Evolutionary conservation across 1,140 invertebrate genomes (phyloP).

Genomic region (Drosophila subpulchrella): DNA sequence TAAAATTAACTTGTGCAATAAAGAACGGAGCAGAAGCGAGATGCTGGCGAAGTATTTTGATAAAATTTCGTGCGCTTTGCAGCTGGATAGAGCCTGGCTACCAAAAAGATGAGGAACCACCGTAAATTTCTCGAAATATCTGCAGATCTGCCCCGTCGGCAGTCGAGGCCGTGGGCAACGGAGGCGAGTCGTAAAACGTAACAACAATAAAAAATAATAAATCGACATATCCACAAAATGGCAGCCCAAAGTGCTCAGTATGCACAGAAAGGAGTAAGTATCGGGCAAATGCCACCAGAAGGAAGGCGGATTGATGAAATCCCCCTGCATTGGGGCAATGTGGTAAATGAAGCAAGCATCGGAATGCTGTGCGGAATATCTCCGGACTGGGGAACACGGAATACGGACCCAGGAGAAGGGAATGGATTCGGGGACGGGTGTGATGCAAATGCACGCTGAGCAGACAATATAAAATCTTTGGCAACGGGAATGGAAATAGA

Average conservation of each 20-base stretch:
- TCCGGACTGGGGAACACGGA: not conserved
- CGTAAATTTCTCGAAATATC: constrained; percentile 64
- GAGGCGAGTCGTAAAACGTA: constrained; percentile 80
- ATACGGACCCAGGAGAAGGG: not conserved
- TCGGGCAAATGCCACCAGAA: constrained; percentile 37
- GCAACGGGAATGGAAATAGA: constrained; percentile 30
- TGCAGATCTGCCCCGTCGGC: constrained; percentile 53
- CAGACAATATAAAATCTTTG: constrained; percentile 52
- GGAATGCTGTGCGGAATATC: constrained; percentile 29
- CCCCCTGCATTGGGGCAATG: constrained; percentile 53
- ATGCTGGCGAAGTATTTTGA: constrained; percentile 57
- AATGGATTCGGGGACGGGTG: not conserved
- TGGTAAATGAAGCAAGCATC: constrained; percentile 59
- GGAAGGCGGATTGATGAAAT: constrained; percentile 53
- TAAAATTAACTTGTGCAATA: constrained; percentile 74
- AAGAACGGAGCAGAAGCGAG: constrained; percentile 42
- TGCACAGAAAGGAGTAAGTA: constrained; percentile 63
- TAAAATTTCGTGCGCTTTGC: constrained; percentile 52
- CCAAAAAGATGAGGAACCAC: constrained; percentile 39
- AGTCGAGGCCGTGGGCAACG: constrained; percentile 13
- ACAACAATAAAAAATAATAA: constrained; percentile 84
- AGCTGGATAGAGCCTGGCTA: constrained; percentile 36
- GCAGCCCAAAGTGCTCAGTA: constrained; percentile 65
- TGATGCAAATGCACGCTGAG: constrained; percentile 47
- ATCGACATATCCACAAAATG: constrained; percentile 84